Evolutionary conservation across 2,113 vertebrate genomes (phyloP).

Genomic region (Echinops telfairi): DNA sequence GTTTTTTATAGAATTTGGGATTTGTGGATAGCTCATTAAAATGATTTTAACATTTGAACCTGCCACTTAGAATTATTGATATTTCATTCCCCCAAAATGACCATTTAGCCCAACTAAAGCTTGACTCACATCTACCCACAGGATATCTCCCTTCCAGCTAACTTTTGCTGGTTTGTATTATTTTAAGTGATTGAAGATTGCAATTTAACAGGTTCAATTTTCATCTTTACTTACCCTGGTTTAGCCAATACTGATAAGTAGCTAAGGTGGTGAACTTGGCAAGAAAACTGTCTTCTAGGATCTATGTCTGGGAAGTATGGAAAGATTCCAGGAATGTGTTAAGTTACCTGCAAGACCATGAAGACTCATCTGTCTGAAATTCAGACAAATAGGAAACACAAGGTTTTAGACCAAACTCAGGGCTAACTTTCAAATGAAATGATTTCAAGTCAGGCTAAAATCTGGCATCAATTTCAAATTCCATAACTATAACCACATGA

Average conservation of each 20-base stretch:
- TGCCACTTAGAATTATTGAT: constrained; percentile 56
- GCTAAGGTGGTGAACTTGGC: constrained; percentile 58
- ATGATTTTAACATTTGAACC: constrained; percentile 64
- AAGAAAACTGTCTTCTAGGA: constrained; percentile 54
- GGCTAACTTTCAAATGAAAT: constrained; percentile 75
- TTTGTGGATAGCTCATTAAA: constrained; percentile 71
- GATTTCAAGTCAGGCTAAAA: constrained; percentile 69
- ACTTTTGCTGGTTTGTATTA: constrained; percentile 72
- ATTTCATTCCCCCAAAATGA: constrained; percentile 71
- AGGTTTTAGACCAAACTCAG: constrained; percentile 72
- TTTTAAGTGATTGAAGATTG: constrained; percentile 44
- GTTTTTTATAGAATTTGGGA: constrained; percentile 68
- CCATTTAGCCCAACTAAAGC: constrained; percentile 57
- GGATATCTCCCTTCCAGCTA: constrained; percentile 54
- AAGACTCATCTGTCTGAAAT: constrained; percentile 55
- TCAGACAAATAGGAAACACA: constrained; percentile 75
- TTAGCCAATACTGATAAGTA: constrained; percentile 43
- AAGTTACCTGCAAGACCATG: constrained; percentile 19
- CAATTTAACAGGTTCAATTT: constrained; percentile 58
- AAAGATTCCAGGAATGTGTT: constrained; percentile 44
- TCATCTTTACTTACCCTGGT: constrained; percentile 62
- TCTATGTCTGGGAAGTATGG: constrained; percentile 43
- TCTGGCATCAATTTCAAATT: constrained; percentile 76
- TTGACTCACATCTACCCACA: constrained; percentile 60
- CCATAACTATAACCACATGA: constrained; percentile 80